Evolutionary conservation across 2,113 vertebrate species (phyloP).

Genomic region (Sander lucioperca): DNA sequence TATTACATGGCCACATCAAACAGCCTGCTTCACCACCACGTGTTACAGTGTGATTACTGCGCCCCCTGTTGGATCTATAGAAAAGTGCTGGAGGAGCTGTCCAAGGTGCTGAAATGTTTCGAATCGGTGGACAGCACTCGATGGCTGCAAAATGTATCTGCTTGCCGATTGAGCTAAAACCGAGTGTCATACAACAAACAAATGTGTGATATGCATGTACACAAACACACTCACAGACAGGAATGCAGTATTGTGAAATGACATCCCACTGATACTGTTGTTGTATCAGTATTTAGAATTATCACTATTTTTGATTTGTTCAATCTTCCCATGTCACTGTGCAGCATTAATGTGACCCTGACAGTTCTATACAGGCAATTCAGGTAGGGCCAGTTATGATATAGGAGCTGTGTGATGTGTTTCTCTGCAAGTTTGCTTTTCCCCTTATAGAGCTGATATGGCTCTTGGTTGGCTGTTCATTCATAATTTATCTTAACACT

Average conservation of each 20-base stretch:
- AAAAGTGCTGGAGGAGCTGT: constrained; percentile 45
- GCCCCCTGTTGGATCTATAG: constrained; percentile 63
- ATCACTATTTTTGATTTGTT: neutral
- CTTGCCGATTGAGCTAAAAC: constrained; percentile 6
- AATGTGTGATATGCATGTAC: neutral
- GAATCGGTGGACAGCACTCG: neutral
- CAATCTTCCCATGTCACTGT: neutral
- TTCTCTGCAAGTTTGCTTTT: neutral
- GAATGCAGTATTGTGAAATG: neutral
- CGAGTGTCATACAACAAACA: neutral
- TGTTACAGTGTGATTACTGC: constrained; percentile 43
- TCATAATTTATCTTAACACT: too few relatives aligned
- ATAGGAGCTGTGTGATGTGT: neutral
- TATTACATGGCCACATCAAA: constrained; percentile 14
- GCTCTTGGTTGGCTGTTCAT: neutral
- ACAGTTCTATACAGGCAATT: neutral
- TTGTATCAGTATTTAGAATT: neutral
- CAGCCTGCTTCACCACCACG: neutral
- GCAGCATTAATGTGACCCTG: neutral
- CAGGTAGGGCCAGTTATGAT: neutral
- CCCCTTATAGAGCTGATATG: neutral
- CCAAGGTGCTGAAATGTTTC: constrained; percentile 73
- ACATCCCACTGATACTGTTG: neutral
- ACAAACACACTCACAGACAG: neutral
- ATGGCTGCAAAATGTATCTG: constrained; percentile 1